A percentile compares a stretch with the other conserved stretches of the same genome.
These are phyloP conservation scores for Drosophila gaucha DNA, from an alignment of 2,888 invertebrate species.

Conservation along the genomic window DNA sequence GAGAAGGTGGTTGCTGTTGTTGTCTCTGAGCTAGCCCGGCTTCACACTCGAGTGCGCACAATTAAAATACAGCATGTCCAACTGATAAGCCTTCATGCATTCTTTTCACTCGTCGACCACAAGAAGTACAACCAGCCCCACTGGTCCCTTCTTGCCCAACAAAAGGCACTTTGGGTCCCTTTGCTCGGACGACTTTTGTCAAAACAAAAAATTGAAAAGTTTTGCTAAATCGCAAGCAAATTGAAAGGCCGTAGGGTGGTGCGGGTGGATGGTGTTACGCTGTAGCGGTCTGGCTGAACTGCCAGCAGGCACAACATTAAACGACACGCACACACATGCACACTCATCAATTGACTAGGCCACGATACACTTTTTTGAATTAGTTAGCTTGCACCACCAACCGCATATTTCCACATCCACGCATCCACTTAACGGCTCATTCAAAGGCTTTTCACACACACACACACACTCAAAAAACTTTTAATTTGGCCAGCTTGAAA, in stretches of 20 bases:
- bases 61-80: conserved; percentile 81
- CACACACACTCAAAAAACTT: conserved; percentile 47
- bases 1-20: conserved; percentile 22
- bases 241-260: conserved; percentile 48
- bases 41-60: conserved; percentile 79
- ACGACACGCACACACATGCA: conserved; percentile 7
- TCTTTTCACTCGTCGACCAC: conserved; percentile 62
- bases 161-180: conserved; percentile 13
- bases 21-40: conserved; percentile 43
- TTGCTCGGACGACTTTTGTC: conserved; percentile 36
- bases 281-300: not conserved
- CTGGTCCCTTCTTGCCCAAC: conserved; percentile 2
- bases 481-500: conserved; percentile 75
- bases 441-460: conserved; percentile 40
- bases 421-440: conserved; percentile 31
- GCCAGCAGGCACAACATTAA: conserved; percentile 31
- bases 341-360: conserved; percentile 50
- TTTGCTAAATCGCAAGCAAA: conserved; percentile 66
- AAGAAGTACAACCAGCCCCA: conserved; percentile 1
- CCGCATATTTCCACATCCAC: not conserved
- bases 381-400: conserved; percentile 15
- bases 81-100: conserved; percentile 79
- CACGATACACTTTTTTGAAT: conserved; percentile 42
- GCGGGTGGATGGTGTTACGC: conserved; percentile 12
- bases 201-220: conserved; percentile 71